A percentile compares a stretch with the other conserved stretches of the same genome.
phyloP scores from a whole-genome alignment of 2,888 invertebrate species.

The Torymus auratus region DNA sequence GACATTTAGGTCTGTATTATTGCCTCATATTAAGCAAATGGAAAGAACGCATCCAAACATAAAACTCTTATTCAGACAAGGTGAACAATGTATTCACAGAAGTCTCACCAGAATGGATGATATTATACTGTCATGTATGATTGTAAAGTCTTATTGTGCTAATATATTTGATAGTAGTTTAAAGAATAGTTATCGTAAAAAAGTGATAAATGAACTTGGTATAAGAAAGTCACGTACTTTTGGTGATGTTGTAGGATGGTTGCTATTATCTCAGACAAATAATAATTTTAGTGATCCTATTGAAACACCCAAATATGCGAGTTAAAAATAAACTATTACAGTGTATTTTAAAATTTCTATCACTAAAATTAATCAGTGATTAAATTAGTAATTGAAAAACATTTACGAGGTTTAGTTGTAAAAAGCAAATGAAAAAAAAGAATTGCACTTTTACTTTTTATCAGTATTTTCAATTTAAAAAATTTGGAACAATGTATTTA shows the following conservation, averaged over 20 bases:
- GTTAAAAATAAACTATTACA: too few species aligned
- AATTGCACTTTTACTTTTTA: too few species aligned
- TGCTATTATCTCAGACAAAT: slow-evolving; percentile 38
- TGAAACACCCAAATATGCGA: too few species aligned
- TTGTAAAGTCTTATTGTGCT: slow-evolving; percentile 61
- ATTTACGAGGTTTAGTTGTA: too few species aligned
- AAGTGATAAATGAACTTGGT: slow-evolving; percentile 61
- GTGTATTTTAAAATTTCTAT: too few species aligned
- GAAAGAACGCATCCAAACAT: slow-evolving; percentile 56
- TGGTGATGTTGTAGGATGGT: slow-evolving; percentile 41
- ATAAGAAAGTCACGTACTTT: slow-evolving; percentile 52
- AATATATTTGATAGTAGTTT: slow-evolving; percentile 64
- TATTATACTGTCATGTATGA: slow-evolving; percentile 59
- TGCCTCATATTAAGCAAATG: slow-evolving; percentile 59
- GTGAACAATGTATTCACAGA: slow-evolving; percentile 59
- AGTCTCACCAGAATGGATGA: slow-evolving; percentile 61
- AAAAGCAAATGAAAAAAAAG: too few species aligned
- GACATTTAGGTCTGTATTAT: slow-evolving; percentile 58
- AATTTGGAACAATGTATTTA: too few species aligned
- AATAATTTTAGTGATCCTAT: slow-evolving; percentile 24
- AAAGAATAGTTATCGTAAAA: slow-evolving; percentile 63
- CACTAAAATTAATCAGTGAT: too few species aligned
- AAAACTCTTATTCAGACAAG: slow-evolving; percentile 62
- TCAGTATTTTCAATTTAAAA: too few species aligned
- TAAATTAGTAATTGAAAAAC: too few species aligned